Evolutionary conservation across 2,113 vertebrate species (phyloP).

Genomic region (Ictalurus furcatus): DNA sequence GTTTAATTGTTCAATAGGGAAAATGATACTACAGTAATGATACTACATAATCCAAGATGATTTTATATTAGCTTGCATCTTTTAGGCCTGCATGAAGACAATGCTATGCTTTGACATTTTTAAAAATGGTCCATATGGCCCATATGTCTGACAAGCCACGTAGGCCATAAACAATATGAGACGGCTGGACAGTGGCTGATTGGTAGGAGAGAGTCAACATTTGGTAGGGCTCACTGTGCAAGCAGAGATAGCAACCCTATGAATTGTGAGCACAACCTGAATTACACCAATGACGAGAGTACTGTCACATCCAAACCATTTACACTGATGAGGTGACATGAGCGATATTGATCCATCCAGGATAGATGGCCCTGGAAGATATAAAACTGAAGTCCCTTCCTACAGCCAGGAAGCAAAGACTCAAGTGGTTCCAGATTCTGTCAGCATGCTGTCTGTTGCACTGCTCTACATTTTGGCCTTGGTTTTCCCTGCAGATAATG

Average conservation of each 20-base stretch:
- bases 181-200: slow-evolving; percentile 59
- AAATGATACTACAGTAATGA: neutral
- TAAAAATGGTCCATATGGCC: slow-evolving; percentile 21
- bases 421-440: slow-evolving; percentile 40
- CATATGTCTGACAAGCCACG: slow-evolving; percentile 46
- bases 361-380: slow-evolving; percentile 65
- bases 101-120: slow-evolving; percentile 42
- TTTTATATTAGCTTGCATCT: neutral
- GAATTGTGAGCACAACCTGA: slow-evolving; percentile 67
- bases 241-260: slow-evolving; percentile 72
- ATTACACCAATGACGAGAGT: slow-evolving; percentile 64
- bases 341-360: slow-evolving; percentile 70
- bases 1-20: neutral
- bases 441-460: slow-evolving; percentile 69
- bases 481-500: slow-evolving; percentile 62
- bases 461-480: slow-evolving; percentile 65
- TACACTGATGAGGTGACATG: slow-evolving; percentile 67
- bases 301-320: slow-evolving; percentile 72
- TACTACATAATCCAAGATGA: neutral
- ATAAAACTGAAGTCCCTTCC: slow-evolving; percentile 69
- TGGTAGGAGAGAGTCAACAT: slow-evolving; percentile 68
- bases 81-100: slow-evolving; percentile 52
- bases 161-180: slow-evolving; percentile 61
- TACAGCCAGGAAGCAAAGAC: slow-evolving; percentile 44
- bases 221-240: slow-evolving; percentile 73